Evolutionary conservation across 1,140 invertebrate genomes (phyloP), one percentile per base, ranked within the genome.

Genomic region (Mya arenaria): DNA sequence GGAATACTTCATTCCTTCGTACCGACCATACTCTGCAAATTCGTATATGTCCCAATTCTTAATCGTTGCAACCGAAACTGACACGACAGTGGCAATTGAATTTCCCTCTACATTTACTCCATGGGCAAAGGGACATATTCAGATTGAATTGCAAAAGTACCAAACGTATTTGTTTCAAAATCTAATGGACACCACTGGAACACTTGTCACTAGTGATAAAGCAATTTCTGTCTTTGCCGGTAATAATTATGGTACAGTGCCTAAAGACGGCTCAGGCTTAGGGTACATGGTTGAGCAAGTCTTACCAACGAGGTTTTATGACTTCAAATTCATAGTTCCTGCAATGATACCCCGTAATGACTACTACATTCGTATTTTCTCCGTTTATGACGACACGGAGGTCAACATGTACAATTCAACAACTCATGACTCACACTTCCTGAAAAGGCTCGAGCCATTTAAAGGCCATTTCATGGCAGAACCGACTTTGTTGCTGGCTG

Each of bases 201-300:
- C 66, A 8, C 17, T 69, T 25, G 23, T 69, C 6, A 69, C 66
- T 6, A 69, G 66, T 48, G 66, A 69, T 37, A 69, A 69, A 37
- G 15, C 66, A 8, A 44, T 69, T 13, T 13, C 66, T 3, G 66
- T 69, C 25, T 6, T 69, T 48, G 41, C 66, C 30, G 66, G 66
- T 3, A 25, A 37, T 6, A 28, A 37, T 10, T 52, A 28, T 23
- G 66, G 39, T 13, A 5, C 41, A 25, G 30, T 69, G 15, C 66
- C 66, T 1, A 28, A 4, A 37, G 10, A 23, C 1, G 10, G 4
- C 1, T 25, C 32, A 2, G 44, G 52, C 39, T 69, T 28, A 28
- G 39, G 52, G 39, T 69, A 44, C 39, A 5, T 69, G 4, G 66
- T 69, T 4, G 66, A 69, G 25, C 66, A 69, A 28, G 52, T 69